Percentiles rank a stretch among this genome's conserved stretches.
phyloP scores from a whole-genome alignment of 2,797 vertebrate species.

The Hyperoplus lanceolatus region DNA sequence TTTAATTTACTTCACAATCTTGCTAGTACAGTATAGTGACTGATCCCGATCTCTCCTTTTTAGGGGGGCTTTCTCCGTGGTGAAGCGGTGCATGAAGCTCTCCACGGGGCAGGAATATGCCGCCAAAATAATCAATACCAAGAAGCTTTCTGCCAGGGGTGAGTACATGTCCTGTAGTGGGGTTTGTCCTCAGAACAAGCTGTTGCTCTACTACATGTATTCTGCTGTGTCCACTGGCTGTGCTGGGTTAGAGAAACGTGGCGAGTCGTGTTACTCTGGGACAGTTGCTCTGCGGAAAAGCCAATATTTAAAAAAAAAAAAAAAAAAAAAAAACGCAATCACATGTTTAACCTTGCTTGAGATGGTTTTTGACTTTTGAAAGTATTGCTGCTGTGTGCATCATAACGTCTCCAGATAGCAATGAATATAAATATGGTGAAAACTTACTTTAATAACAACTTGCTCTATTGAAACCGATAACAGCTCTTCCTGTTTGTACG shows the following conservation, averaged over 20 bases:
- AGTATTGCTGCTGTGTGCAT: no score
- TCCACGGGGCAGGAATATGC: constrained; percentile 96
- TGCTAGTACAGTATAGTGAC: neutral
- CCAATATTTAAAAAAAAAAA: no score
- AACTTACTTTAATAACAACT: no score
- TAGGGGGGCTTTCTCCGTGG: constrained; percentile 98
- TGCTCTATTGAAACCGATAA: no score
- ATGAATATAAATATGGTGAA: no score
- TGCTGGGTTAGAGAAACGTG: neutral
- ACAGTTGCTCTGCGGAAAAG: neutral
- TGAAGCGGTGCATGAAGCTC: constrained; percentile 97
- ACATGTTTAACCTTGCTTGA: no score
- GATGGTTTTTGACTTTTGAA: no score
- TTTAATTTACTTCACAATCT: no score
- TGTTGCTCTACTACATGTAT: no score
- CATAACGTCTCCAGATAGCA: no score
- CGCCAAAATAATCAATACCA: constrained; percentile 99
- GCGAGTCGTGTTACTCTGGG: neutral
- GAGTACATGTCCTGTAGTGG: constrained; percentile 69
- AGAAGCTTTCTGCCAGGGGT: constrained; percentile 98
- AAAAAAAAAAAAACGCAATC: no score
- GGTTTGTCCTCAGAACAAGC: neutral
- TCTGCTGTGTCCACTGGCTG: neutral
- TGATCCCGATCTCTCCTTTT: constrained; percentile 43
- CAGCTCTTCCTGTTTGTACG: no score